phyloP scores from a whole-genome alignment of 2,888 invertebrate genomes.

The Deilephila porcellus region DNA sequence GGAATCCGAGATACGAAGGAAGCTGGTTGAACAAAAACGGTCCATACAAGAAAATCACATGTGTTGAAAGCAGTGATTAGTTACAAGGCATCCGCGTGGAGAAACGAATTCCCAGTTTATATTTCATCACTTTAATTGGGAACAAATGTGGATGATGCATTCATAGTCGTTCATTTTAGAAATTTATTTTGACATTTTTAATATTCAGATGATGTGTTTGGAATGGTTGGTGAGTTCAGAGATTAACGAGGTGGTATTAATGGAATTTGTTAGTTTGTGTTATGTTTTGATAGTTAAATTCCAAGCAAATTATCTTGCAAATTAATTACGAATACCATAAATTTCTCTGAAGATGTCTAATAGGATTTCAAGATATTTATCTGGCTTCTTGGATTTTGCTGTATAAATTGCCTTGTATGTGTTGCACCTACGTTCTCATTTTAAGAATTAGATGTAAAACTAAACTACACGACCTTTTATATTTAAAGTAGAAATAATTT shows the following conservation, averaged over 20 bases:
- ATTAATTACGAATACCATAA: background rate
- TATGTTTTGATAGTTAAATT: background rate
- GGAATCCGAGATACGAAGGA: slow-evolving; percentile 31
- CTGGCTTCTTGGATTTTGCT: too few species aligned
- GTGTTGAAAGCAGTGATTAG: slow-evolving; percentile 75
- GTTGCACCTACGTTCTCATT: too few species aligned
- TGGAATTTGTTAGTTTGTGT: background rate
- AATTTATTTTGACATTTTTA: slow-evolving; percentile 53
- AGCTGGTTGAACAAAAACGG: slow-evolving; percentile 65
- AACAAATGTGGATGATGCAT: slow-evolving; percentile 68
- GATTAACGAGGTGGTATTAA: slow-evolving; percentile 17
- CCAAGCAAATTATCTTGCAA: background rate
- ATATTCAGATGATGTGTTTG: slow-evolving; percentile 26
- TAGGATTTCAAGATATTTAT: too few species aligned
- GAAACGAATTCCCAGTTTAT: slow-evolving; percentile 66
- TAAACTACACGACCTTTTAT: too few species aligned
- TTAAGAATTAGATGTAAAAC: too few species aligned
- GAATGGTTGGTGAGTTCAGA: slow-evolving; percentile 14
- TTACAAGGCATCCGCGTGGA: slow-evolving; percentile 67
- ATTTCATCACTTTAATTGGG: slow-evolving; percentile 78
- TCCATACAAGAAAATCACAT: slow-evolving; percentile 61
- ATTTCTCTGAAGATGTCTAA: too few species aligned
- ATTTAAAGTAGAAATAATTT: too few species aligned
- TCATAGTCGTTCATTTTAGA: slow-evolving; percentile 35
- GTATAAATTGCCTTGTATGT: too few species aligned